Base-by-base conservation (phyloP, 2,888 invertebrate species). In the Chrysolina oricalcia region DNA sequence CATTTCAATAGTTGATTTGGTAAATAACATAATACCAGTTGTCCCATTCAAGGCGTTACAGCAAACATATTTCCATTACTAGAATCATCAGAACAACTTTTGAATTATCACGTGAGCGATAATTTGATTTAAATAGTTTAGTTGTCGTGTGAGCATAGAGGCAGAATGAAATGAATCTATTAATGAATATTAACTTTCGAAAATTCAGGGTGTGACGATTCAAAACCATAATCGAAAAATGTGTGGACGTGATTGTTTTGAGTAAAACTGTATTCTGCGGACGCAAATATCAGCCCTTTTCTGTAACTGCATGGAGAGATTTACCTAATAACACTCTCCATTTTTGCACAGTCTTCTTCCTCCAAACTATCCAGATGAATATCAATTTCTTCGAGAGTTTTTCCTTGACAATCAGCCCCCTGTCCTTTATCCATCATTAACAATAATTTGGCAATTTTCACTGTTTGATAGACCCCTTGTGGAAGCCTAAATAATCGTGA, bases 401-500 rank as follows among this genome's bases (percentile, higher is more conserved):
- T 81, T 59, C 81, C 80, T 74, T 80, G 70, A 69, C 77, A 66
- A 62, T 80, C 74, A 21, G 48, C 68, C 21, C 71, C 67, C 56
- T 72, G 70, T 27, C 81, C 81, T 70, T 72, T 79, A 70, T 81
- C 75, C 72, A 81, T 76, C 50, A 78, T 73, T 65, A 79, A 65
- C 17, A 81, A 69, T 48, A 81, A 68, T 72, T 81, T 81, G 21
- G 81, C 76, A 40, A 81, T 73, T 75, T 81, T 81, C 11, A 76
- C 76, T 41, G 76, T 81, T 75, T 80, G 81, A 69, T 72, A 81
- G 41, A 81, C 70, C 21, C 80, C 78, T 75, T 79, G 78, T 15
- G 80, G 79, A 50, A 81, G 70, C 67, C 80, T 81, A 21, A 19
- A 56, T 19, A 56, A 5, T 2, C 43, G 15, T 43, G 6, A 43